Evolutionary conservation across 2,113 vertebrate genomes (phyloP), one percentile per base, ranked within the genome.

Genomic region (Baryphthengus martii): DNA sequence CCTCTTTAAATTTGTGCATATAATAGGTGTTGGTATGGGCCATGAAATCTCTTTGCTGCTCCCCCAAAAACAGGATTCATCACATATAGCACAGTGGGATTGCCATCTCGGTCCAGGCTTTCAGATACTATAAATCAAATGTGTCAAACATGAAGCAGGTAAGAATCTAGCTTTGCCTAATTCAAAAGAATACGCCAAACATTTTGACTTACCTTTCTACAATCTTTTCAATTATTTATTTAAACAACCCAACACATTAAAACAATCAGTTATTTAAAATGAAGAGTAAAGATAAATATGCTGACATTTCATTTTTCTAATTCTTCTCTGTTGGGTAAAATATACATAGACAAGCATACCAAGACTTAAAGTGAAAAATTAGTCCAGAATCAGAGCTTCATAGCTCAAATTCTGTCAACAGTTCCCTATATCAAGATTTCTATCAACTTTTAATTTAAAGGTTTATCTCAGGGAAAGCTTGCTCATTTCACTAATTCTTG

Each of bases 381-480:
- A 83, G 6, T 47, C 35, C 26, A 44, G 39, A 91, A 85, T 63
- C 53, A 83, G 45, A 91, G 23, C 20, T 82, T 35, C 4, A 14
- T 58, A n/a, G 70, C 70, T 86, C 26, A 59, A 88, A 86, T 39
- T 80, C 85, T 81, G 20, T 55, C 82, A 83, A 45, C 35, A 55
- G 23, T 90, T 91, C 6, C 14, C 9, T 29, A 31, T 66, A 93
- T 59, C 35, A 86, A 77, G 21, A 39, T 90, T 91, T 91, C 72
- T 29, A 95, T 74, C 63, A 75, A 26, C 12, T 84, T 95, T 88
- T 67, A 77, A 91, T 77, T 88, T 84, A 85, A 91, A 90, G 4
- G 11, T 62, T 93, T 91, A 83, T 18, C 58, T 85, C 14, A 37
- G 55, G 47, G 62, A 93, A 76, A 94, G 77, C 26, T 50, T 91